Evolutionary conservation across 2,888 invertebrate genomes (phyloP).

Genomic region (Girardia tigrina): DNA sequence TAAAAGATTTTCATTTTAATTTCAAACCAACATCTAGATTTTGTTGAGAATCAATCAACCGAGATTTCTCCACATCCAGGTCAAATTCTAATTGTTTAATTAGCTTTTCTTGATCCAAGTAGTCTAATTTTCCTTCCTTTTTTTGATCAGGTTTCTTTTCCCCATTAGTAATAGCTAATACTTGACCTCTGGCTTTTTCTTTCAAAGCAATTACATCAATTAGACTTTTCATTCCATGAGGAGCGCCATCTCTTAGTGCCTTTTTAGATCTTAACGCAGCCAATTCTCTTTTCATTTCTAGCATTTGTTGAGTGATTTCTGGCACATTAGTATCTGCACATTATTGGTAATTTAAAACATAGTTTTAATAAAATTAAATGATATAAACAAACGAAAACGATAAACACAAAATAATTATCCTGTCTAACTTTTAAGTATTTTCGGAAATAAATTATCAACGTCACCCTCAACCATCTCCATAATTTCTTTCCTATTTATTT

Average conservation of each 20-base stretch:
- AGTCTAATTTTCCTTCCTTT: background rate
- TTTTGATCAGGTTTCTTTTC: background rate
- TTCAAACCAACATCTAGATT: slow-evolving; percentile 6
- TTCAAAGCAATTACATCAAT: background rate
- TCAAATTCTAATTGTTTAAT: background rate
- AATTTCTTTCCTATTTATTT: no score
- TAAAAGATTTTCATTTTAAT: background rate
- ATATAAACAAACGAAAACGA: no score
- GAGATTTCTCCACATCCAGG: background rate
- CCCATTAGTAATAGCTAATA: background rate
- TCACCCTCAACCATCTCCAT: no score
- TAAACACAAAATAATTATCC: no score
- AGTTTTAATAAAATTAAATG: no score
- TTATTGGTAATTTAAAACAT: no score
- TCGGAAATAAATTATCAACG: no score
- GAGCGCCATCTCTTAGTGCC: slow-evolving; percentile 37
- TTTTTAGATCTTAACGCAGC: slow-evolving; percentile 47
- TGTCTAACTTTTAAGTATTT: no score
- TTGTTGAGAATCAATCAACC: background rate
- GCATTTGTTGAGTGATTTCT: background rate
- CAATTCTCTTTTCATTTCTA: slow-evolving; percentile 45
- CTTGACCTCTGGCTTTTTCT: background rate
- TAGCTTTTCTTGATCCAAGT: background rate
- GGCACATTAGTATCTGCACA: background rate
- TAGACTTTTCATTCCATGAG: background rate